Base-by-base conservation (phyloP, 2,888 invertebrate genomes). In the Drosophila limbata region DNA sequence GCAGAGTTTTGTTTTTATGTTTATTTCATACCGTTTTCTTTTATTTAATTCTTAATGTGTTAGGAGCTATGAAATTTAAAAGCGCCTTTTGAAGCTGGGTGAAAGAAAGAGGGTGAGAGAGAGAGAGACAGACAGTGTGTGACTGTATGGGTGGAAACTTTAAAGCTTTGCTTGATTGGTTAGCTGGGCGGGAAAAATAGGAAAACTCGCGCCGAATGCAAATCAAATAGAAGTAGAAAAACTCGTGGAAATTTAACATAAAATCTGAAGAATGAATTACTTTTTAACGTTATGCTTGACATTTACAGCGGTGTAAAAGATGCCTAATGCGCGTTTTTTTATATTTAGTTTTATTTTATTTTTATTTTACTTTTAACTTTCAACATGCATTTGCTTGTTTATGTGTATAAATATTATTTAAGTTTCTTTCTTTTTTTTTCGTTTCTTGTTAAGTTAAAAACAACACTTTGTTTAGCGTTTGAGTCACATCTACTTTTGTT, bases 241-340 rank as follows among this genome's bases (percentile, higher is more conserved):
- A 25, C 17, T 48, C 31, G 4, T 13, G 17, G 11, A 21, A 52
- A 40, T 28, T 25, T 3, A 44, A 40, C 57, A 10, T 6, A 8
- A 28, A 37, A 17, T n/a, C 3, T 0, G 28, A 56, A 42, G 50
- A 53, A 42, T 63, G 21, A 35, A 28, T 73, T 77, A 61, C 47
- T 63, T 48, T 45, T 61, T 73, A 68, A 68, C 64, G 40, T 65
- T 56, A 60, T 71, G 85, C 79, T 69, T 73, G 68, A 79, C 72
- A 84, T 87, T 79, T 87, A 84, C 84, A 85, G 84, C 88, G 69
- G 60, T 79, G 70, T 74, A 79, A 69, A 73, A 69, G 69, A 74
- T 73, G 63, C 65, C 57, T 60, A 67, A 73, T 71, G 62, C 62
- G 50, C 60, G 67, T 70, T 47, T 64, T 60, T 73, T 47, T 64